A percentile compares a stretch with the other conserved stretches of the same genome.
phyloP scores from a whole-genome alignment of 1,140 invertebrate genomes.

The Hypsibius dujardini region DNA sequence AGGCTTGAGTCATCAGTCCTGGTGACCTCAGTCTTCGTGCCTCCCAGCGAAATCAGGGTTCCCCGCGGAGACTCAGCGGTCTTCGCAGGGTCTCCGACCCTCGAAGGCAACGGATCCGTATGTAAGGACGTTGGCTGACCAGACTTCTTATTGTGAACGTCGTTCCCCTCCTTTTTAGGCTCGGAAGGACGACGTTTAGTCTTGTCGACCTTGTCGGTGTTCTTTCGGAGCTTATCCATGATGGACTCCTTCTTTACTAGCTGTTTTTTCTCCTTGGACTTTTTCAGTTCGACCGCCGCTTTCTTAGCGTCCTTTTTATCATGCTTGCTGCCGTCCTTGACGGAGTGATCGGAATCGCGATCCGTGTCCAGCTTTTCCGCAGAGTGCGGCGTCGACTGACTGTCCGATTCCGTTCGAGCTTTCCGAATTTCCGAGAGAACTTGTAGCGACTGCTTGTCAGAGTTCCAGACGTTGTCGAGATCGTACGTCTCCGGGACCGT shows the following conservation, averaged over 20 bases:
- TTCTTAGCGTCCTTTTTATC: constrained; percentile 1
- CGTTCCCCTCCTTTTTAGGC: background rate
- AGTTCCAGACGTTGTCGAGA: background rate
- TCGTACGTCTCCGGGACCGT: background rate
- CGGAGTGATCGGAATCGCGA: background rate
- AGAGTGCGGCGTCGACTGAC: too few relatives aligned
- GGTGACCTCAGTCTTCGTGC: background rate
- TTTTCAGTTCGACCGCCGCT: background rate
- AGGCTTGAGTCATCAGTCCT: background rate
- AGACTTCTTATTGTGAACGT: background rate
- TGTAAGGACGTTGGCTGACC: background rate
- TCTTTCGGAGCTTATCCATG: too few relatives aligned
- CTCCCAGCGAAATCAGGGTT: too few relatives aligned
- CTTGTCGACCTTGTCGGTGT: background rate
- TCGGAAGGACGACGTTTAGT: background rate
- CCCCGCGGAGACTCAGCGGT: too few relatives aligned
- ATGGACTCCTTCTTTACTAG: background rate
- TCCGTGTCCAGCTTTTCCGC: background rate
- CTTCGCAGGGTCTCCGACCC: too few relatives aligned
- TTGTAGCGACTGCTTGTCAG: background rate
- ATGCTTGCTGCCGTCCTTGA: background rate
- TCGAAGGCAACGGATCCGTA: background rate
- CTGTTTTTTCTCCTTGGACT: background rate
- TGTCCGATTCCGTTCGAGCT: too few relatives aligned
- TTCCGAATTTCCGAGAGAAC: background rate